These are phyloP conservation scores for Gymnorhina tibicen DNA, from an alignment of 2,113 vertebrate genomes.

Conservation along the genomic window DNA sequence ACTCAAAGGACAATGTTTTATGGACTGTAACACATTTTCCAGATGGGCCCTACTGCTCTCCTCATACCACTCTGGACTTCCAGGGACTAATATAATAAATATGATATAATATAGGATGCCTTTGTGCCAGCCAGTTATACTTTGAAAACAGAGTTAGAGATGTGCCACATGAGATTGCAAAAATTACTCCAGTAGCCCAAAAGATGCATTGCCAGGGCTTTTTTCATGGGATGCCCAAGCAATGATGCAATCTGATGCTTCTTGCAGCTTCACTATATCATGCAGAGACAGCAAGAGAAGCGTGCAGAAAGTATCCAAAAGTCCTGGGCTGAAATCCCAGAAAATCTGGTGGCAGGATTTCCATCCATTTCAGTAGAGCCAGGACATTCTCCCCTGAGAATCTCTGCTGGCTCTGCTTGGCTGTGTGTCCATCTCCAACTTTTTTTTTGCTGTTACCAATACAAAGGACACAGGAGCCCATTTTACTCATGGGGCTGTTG, in stretches of 20 bases:
- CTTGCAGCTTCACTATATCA: neutral
- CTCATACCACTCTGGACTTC: neutral
- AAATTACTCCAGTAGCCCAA: neutral
- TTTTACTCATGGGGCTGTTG: neutral
- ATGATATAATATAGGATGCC: neutral
- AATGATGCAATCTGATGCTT: neutral
- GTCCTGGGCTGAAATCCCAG: conserved; percentile 45
- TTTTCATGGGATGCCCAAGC: neutral
- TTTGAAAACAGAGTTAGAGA: neutral
- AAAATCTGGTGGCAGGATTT: conserved; percentile 9
- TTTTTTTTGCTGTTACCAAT: neutral
- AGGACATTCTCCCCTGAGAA: neutral
- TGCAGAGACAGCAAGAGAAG: neutral
- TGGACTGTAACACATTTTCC: neutral
- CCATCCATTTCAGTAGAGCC: neutral
- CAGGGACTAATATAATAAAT: neutral
- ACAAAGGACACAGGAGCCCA: neutral
- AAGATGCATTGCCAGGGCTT: neutral
- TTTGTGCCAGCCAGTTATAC: neutral
- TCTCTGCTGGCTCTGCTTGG: neutral
- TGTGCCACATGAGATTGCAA: neutral
- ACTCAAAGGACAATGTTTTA: neutral
- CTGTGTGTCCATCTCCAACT: neutral
- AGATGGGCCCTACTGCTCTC: neutral
- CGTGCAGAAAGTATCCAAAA: conserved; percentile 10